Conservation (phyloP, 2,888 invertebrate genomes). For the Drosophila algonquin region DNA sequence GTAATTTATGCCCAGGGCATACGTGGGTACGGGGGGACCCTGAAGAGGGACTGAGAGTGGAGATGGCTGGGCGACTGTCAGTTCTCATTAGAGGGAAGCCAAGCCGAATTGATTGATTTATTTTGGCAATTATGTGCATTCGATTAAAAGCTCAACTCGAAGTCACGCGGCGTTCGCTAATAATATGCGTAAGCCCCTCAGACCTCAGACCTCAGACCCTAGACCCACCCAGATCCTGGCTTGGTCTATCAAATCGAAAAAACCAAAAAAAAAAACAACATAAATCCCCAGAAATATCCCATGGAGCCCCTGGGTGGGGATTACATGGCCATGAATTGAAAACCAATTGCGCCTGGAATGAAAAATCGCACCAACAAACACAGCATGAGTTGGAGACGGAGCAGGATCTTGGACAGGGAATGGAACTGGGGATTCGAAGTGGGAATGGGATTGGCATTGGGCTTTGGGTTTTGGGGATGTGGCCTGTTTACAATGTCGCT, state of each 20-base stretch:
- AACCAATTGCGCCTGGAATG: slow-evolving; percentile 79
- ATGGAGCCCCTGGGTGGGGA: slow-evolving; percentile 72
- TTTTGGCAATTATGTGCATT: slow-evolving; percentile 80
- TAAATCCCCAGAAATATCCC: slow-evolving; percentile 80
- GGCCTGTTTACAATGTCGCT: slow-evolving; percentile 65
- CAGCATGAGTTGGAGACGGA: slow-evolving; percentile 42
- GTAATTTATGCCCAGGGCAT: slow-evolving; percentile 57
- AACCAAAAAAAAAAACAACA: slow-evolving; percentile 61
- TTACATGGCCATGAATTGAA: slow-evolving; percentile 79
- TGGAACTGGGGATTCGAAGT: background rate
- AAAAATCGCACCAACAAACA: slow-evolving; percentile 75
- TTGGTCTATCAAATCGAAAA: slow-evolving; percentile 35
- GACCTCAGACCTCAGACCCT: background rate
- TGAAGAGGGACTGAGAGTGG: slow-evolving; percentile 13
- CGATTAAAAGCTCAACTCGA: slow-evolving; percentile 77
- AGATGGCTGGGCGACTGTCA: slow-evolving; percentile 56
- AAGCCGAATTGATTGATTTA: slow-evolving; percentile 79
- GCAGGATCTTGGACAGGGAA: slow-evolving; percentile 7
- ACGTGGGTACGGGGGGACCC: slow-evolving; percentile 4
- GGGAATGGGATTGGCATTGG: slow-evolving; percentile 6
- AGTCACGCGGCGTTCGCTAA: slow-evolving; percentile 74
- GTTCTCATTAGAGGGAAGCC: slow-evolving; percentile 71
- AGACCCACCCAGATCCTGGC: slow-evolving; percentile 19
- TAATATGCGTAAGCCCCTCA: slow-evolving; percentile 63
- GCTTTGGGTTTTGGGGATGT: slow-evolving; percentile 26